Base-by-base conservation (phyloP, 2,113 vertebrate species). In the Gavialis gangeticus region DNA sequence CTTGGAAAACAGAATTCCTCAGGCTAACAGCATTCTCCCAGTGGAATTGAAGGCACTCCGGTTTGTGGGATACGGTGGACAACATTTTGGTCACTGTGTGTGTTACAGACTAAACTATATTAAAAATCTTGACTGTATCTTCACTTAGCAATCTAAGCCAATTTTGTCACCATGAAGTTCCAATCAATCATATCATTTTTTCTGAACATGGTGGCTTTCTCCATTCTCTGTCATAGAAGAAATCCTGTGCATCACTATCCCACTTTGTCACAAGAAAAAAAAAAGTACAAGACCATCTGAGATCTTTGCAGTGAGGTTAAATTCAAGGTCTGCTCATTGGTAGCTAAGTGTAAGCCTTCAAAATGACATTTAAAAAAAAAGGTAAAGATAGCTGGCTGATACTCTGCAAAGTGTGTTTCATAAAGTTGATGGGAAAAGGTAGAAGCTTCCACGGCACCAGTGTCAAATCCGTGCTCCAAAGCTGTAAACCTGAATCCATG, bases 181-280 rank as follows among this genome's bases (percentile, higher is more conserved):
- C 15, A 73, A 46, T 18, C 13, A 15, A 2, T 15, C 84, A 21
- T 46, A 21, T 63, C 37, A 54, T 37, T 30, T 62, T 46, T 76
- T 30, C 13, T 1, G 4, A 80, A 87, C 90, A 75, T 3, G 83
- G 25, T 4, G 4, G 54, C 14, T 76, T 90, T 84, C 0, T 14
- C 19, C 18, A 87, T 69, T 87, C 46, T 71, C 67, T 87, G 28
- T 71, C 87, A 93, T 87, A 93, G 87, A 75, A 88, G 87, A 89
- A 46, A n/a, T 3, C 82, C 79, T 64, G 0, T 9, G 13, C 80
- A 67, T 64, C 15, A 22, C 22, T 73, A 73, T 22, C 27, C n/a
- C 90, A 21, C 12, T 27, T 30, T 60, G 46, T 64, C 1, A 5
- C 12, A 75, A 18, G 27, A 30, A 24, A 78, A 34, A 82, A 6